Conservation (phyloP, 2,113 vertebrate species). For the Podiceps cristatus region DNA sequence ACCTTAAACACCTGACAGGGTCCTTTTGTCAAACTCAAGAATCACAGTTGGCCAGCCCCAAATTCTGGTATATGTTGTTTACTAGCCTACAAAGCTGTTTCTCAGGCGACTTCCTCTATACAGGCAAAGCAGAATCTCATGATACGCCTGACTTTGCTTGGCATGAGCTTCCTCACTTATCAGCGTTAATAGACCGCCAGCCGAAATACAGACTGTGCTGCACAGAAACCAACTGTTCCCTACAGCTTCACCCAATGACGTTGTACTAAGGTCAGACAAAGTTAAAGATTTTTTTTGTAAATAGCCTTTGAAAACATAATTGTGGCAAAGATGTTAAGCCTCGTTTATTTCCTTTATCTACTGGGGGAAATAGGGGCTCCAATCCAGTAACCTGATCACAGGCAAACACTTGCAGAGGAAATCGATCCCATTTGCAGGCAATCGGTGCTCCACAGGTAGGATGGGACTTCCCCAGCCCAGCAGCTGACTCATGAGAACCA, state of each 20-base stretch:
- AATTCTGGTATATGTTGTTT: background rate
- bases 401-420: background rate
- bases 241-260: slow-evolving; percentile 23
- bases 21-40: background rate
- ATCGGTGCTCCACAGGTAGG: background rate
- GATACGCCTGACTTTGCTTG: background rate
- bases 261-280: slow-evolving; percentile 46
- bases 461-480: background rate
- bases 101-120: background rate
- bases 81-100: background rate
- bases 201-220: slow-evolving; percentile 44
- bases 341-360: background rate
- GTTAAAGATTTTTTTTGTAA: slow-evolving; percentile 50
- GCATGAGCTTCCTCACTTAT: background rate
- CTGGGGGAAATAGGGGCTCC: background rate
- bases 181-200: slow-evolving; percentile 28
- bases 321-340: background rate
- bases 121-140: background rate
- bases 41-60: background rate
- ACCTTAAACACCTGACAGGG: background rate
- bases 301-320: slow-evolving; percentile 30
- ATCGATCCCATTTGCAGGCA: background rate
- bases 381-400: background rate
- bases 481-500: background rate
- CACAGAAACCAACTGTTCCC: slow-evolving; percentile 61